phyloP scores from a whole-genome alignment of 2,888 invertebrate genomes.

The Zhuqinia jingwanae region DNA sequence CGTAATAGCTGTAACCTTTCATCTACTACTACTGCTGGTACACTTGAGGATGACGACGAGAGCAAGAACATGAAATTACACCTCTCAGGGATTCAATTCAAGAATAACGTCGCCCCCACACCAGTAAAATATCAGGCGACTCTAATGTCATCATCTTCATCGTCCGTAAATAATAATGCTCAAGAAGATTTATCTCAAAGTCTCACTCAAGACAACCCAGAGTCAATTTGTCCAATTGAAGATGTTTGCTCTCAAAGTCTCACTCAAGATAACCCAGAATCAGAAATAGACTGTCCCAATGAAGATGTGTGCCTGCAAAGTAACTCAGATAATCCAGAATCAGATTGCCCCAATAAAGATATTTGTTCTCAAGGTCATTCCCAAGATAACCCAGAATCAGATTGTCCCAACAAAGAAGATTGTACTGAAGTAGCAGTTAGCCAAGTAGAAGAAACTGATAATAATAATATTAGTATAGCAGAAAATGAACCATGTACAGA shows the following conservation, averaged over 20 bases:
- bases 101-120: conserved; percentile 55
- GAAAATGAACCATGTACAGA: neutral
- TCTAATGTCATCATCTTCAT: conserved; percentile 42
- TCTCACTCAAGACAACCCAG: neutral
- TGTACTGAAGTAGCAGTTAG: neutral
- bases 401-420: no score
- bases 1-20: neutral
- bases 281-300: no score
- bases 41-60: neutral
- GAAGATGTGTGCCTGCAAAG: no score
- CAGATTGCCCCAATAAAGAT: neutral
- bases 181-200: neutral
- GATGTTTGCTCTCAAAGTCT: no score
- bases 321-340: no score
- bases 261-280: neutral
- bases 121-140: conserved; percentile 59
- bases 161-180: neutral
- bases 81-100: conserved; percentile 51
- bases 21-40: neutral
- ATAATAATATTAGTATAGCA: neutral
- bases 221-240: no score
- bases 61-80: conserved; percentile 53
- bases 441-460: neutral
- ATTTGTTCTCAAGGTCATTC: no score
- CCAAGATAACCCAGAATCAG: no score